Percentiles rank a stretch among this genome's conserved stretches.
These are phyloP conservation scores for Euclidia mi DNA, from an alignment of 2,888 invertebrate species.

Conservation along the genomic window DNA sequence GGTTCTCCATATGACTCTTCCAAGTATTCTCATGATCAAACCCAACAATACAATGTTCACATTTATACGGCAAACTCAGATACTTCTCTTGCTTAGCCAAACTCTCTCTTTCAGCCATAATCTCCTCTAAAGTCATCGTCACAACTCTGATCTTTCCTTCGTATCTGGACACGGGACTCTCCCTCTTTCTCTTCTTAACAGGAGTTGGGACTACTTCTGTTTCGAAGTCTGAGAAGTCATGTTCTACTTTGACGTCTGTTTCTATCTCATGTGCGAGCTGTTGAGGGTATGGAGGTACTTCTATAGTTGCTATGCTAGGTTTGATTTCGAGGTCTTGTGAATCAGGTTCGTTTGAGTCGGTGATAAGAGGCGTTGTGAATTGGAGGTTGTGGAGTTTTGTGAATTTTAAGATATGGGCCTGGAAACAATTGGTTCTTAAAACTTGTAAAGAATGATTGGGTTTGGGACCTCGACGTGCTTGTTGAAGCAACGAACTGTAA, in stretches of 20 bases:
- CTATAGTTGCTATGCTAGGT: neutral
- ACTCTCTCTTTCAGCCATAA: conserved; percentile 66
- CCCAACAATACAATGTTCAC: conserved; percentile 73
- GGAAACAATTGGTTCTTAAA: neutral
- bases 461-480: too few relatives aligned
- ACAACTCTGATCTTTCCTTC: conserved; percentile 70
- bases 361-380: neutral
- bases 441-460: too few relatives aligned
- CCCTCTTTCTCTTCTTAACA: conserved; percentile 31
- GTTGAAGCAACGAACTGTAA: too few relatives aligned
- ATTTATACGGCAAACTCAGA: conserved; percentile 74
- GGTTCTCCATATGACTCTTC: conserved; percentile 69
- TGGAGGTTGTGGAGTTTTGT: conserved; percentile 37
- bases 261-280: conserved; percentile 18
- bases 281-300: too few relatives aligned
- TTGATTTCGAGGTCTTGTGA: conserved; percentile 13
- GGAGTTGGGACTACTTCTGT: conserved; percentile 60
- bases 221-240: conserved; percentile 63
- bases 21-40: conserved; percentile 76
- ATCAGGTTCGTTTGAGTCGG: neutral
- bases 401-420: conserved; percentile 32
- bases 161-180: conserved; percentile 51
- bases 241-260: conserved; percentile 70
- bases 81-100: conserved; percentile 65
- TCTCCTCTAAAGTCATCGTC: conserved; percentile 62